Evolutionary conservation across 2,797 vertebrate species (phyloP).

Genomic region (Chaenodraco wilsoni): DNA sequence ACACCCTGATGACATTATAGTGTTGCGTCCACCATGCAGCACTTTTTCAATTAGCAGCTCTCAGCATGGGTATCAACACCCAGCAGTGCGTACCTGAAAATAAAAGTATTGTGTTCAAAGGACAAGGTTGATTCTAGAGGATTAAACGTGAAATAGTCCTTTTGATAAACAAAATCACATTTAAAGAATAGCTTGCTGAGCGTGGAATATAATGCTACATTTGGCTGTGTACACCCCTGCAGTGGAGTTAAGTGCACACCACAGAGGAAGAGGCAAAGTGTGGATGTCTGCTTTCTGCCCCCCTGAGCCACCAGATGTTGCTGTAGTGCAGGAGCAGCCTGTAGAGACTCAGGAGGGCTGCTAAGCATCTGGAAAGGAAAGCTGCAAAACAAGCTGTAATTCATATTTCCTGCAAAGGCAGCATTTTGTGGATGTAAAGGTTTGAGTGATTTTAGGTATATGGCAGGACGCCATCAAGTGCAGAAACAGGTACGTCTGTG

Average conservation of each 20-base stretch:
- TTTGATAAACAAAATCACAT: not conserved
- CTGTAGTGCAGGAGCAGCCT: conserved; percentile 47
- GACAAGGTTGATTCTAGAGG: conserved; percentile 3
- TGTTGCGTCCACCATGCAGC: conserved; percentile 36
- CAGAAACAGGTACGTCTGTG: conserved; percentile 1
- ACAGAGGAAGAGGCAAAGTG: not conserved
- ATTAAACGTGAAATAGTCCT: not conserved
- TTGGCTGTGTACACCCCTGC: not conserved
- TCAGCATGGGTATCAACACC: conserved; percentile 49
- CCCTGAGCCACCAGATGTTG: conserved; percentile 70
- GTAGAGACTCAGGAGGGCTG: conserved; percentile 3
- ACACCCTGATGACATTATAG: conserved; percentile 18
- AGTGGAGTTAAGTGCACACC: not conserved
- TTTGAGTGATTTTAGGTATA: not conserved
- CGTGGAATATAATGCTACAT: not conserved
- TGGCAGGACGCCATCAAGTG: not conserved
- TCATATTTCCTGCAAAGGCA: not conserved
- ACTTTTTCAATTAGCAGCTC: conserved; percentile 74
- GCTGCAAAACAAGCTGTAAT: conserved; percentile 20
- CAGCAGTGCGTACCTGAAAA: conserved; percentile 38
- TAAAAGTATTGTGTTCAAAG: conserved; percentile 16
- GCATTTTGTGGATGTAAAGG: not conserved
- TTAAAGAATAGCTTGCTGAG: not conserved
- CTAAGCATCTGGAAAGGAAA: conserved; percentile 11
- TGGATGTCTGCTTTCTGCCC: conserved; percentile 20